Base-by-base conservation (phyloP, 2,888 invertebrate species). In the Deilephila porcellus region DNA sequence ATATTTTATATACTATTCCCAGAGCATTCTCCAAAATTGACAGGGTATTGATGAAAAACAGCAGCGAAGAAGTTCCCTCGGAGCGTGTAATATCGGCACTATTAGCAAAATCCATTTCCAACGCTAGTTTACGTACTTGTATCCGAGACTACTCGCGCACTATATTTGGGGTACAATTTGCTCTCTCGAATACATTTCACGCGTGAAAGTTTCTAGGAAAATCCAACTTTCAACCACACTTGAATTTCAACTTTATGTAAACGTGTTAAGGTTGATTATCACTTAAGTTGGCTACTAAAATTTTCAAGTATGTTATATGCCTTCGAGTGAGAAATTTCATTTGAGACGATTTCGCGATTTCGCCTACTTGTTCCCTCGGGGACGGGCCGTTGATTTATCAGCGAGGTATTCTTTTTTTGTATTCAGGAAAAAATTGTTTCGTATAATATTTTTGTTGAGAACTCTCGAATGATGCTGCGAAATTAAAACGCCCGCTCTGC, bases 311-410 rank as follows among this genome's bases (percentile, higher is more conserved):
- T 87, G 88, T 87, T 89, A 86, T 88, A 87, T 80, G 88, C 83
- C 85, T 85, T 82, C 87, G 85, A 89, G 91, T 91, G 88, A 89
- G 91, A 93, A 93, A 93, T 93, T 93, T 93, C 91, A 93, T 93
- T 93, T 93, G 91, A 88, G 92, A 90, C 91, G 90, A 91, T 92
- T 93, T 89, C 87, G 88, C 91, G 91, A 93, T 91, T 91, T 90
- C 85, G 83, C 83, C 81, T 83, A 79, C 87, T 85, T 82, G 86
- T 86, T 85, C 90, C 92, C 90, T 81, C 34, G 83, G 86, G 92
- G 87, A 84, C 77, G 80, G 81, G 76, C 82, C 85, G 90, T 90
- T 93, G 93, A 93, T 93, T 93, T 93, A 92, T 91, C 86, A 86
- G 80, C 75, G 79, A 86, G 85, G 83, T 86, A 85, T 87, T 82